A percentile compares a stretch with the other conserved stretches of the same genome.
Conservation (phyloP, 2,113 vertebrate species). For the Triplophysa tibetana region DNA sequence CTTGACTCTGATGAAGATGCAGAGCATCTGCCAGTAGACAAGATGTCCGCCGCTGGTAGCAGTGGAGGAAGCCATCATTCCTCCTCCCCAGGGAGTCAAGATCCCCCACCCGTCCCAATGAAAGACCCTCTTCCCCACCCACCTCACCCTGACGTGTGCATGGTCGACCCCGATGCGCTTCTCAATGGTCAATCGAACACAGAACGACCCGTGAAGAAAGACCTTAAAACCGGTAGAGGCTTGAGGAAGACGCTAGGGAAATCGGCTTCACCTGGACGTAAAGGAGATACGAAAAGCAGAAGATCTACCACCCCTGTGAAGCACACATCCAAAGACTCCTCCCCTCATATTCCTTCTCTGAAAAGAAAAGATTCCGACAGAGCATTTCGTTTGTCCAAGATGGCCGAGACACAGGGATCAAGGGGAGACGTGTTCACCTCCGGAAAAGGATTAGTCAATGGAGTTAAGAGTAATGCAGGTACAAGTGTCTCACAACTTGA, state of each 20-base stretch:
- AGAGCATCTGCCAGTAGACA: slow-evolving; percentile 95
- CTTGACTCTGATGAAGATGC: slow-evolving; percentile 97
- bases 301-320: slow-evolving; percentile 85
- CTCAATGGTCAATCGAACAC: slow-evolving; percentile 79
- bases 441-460: slow-evolving; percentile 83
- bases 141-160: slow-evolving; percentile 94
- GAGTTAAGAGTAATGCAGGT: slow-evolving; percentile 85
- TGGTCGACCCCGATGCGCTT: slow-evolving; percentile 93
- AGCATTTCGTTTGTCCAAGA: slow-evolving; percentile 72
- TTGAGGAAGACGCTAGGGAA: slow-evolving; percentile 82
- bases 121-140: slow-evolving; percentile 87
- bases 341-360: slow-evolving; percentile 75
- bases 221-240: slow-evolving; percentile 84
- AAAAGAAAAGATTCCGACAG: slow-evolving; percentile 82
- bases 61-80: slow-evolving; percentile 76
- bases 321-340: slow-evolving; percentile 75
- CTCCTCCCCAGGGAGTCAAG: slow-evolving; percentile 75
- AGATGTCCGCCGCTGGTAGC: slow-evolving; percentile 74
- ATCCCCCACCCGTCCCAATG: slow-evolving; percentile 84
- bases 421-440: slow-evolving; percentile 75
- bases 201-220: slow-evolving; percentile 86
- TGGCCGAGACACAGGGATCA: slow-evolving; percentile 72
- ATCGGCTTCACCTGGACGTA: slow-evolving; percentile 85
- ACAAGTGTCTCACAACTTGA: slow-evolving; percentile 42
- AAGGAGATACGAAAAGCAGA: slow-evolving; percentile 80